Base-by-base conservation (phyloP, 1,140 invertebrate genomes). In the Drosophila sechellia region DNA sequence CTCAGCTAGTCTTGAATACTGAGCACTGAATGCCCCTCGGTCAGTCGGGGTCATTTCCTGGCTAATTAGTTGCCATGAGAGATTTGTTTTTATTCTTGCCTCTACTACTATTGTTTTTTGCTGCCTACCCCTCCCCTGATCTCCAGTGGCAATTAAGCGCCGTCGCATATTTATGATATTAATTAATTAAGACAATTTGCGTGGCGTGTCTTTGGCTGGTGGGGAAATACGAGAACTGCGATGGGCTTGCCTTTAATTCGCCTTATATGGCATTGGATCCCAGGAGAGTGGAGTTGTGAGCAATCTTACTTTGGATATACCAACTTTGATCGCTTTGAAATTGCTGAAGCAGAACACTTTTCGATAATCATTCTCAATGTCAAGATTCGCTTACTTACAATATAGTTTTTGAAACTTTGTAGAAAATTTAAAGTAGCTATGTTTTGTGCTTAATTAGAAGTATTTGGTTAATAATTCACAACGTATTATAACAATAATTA, bases 41-140 rank as follows among this genome's bases (percentile, higher is more conserved):
- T 89, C 84, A 89, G 79, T 49, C 58, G 84, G 79, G 84, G 84
- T 89, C 84, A 89, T 89, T 89, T 89, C 84, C 84, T 89, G 84
- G 68, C 84, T 89, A 89, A 89, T 89, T 89, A 89, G 80, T 79
- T 84, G 68, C 57, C 85, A 87, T 87, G 83, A 86, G 75, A 87
- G 73, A 73, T 81, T 86, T 78, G 39, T 64, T 66, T 59, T 75
- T 40, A 15, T 63, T 60, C 53, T 69, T 39, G 34, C 20, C 53
- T 40, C n/a, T 4, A 13, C 39, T 39, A 45, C 37, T 46, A 27
- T 70, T 39, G 17, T 56, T 37, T 57, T 57, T 56, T 31, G 27
- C 39, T 55, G 57, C 20, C 20, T 22, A 2, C 20, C 20, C 20
- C 20, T 2, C 20, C 20, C 40, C 53, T 50, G 58, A 46, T 52